These are phyloP conservation scores for Rhaphigaster nebulosa DNA, from an alignment of 2,888 invertebrate genomes.

Conservation along the genomic window DNA sequence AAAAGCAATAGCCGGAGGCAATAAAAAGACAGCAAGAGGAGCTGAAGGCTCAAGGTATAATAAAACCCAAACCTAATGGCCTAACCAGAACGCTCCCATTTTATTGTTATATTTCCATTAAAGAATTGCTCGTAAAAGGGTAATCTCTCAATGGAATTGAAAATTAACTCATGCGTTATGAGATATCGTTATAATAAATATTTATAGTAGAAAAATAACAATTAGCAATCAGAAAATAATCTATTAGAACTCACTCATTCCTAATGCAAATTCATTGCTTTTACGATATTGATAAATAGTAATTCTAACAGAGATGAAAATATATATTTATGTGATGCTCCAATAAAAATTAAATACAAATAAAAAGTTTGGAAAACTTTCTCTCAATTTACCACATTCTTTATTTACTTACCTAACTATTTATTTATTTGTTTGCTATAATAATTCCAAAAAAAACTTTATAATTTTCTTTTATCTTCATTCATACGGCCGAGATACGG, in stretches of 20 bases:
- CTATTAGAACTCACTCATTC: background rate
- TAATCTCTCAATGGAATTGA: constrained; percentile 23
- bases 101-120: constrained; percentile 49
- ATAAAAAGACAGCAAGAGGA: constrained; percentile 44
- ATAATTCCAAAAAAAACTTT: too few species aligned
- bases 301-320: too few species aligned
- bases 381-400: too few species aligned
- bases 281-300: too few species aligned
- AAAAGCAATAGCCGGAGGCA: constrained; percentile 23
- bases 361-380: too few species aligned
- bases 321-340: too few species aligned
- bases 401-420: too few species aligned
- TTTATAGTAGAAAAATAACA: background rate
- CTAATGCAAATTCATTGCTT: background rate
- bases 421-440: too few species aligned
- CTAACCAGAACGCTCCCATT: constrained; percentile 41
- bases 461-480: too few species aligned
- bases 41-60: constrained; percentile 45
- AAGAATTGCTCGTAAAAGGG: constrained; percentile 33
- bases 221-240: background rate
- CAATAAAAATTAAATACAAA: too few species aligned
- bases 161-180: constrained; percentile 1
- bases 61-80: constrained; percentile 46
- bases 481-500: too few species aligned
- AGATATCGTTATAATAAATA: background rate